phyloP scores from a whole-genome alignment of 2,797 vertebrate genomes.

The Spinus pinus region DNA sequence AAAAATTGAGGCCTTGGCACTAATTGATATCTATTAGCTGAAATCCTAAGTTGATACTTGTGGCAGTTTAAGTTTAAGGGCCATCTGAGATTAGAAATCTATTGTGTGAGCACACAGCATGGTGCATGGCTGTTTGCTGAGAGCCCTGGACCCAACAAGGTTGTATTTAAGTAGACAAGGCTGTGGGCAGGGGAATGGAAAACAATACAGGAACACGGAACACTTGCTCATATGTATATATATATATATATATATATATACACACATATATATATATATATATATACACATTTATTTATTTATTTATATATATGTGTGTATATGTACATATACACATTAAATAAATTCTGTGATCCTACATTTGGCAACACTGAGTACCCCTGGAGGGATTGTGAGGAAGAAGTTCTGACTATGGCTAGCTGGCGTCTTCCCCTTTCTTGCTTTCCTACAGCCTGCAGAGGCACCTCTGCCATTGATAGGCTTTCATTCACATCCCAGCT shows the following conservation, averaged over 20 bases:
- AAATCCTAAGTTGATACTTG: background rate
- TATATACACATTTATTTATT: too few species aligned
- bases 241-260: background rate
- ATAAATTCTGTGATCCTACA: background rate
- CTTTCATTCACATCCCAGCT: background rate
- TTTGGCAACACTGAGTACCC: background rate
- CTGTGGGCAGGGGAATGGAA: background rate
- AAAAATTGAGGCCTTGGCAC: background rate
- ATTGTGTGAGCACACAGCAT: background rate
- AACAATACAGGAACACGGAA: background rate
- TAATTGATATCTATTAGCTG: background rate
- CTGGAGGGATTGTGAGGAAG: background rate
- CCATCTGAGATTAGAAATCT: background rate
- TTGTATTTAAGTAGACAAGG: background rate
- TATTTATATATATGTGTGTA: too few species aligned
- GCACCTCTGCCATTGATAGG: background rate
- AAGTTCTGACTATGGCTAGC: background rate
- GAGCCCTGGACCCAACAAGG: background rate
- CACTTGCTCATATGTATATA: background rate
- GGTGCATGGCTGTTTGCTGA: background rate
- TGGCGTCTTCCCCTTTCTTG: background rate
- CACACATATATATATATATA: too few species aligned
- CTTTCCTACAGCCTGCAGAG: background rate
- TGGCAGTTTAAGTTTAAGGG: background rate
- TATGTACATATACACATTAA: background rate